Conservation (phyloP, 2,797 vertebrate species). For the Sarcophilus harrisii region DNA sequence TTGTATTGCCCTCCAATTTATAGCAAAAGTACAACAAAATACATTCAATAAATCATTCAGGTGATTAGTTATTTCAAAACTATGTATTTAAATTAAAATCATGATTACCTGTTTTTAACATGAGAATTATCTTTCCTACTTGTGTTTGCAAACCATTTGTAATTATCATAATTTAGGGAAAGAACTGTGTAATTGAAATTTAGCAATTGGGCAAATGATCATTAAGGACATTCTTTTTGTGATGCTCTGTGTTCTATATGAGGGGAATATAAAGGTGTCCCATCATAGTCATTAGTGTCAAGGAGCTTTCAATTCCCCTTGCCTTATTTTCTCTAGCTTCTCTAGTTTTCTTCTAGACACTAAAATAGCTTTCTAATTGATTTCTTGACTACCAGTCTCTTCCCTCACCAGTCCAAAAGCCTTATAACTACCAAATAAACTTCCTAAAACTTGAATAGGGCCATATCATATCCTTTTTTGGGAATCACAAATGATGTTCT, state of each 20-base stretch:
- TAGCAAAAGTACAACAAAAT: neutral
- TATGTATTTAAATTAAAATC: neutral
- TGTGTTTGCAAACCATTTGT: neutral
- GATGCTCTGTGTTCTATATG: neutral
- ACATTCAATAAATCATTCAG: neutral
- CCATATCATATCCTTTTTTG: neutral
- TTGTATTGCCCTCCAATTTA: neutral
- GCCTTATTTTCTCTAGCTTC: neutral
- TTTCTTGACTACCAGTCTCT: neutral
- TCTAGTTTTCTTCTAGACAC: neutral
- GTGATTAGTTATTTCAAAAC: neutral
- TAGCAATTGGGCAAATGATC: neutral
- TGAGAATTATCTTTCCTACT: neutral
- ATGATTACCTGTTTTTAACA: neutral
- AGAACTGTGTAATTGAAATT: neutral
- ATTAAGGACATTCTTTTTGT: neutral
- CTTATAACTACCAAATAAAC: neutral
- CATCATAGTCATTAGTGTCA: neutral
- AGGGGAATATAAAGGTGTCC: neutral
- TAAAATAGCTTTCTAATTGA: neutral
- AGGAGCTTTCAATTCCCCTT: neutral
- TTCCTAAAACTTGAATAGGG: neutral
- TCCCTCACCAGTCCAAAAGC: neutral
- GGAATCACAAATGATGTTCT: neutral
- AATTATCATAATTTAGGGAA: neutral